phyloP scores from a whole-genome alignment of 2,113 vertebrate genomes.

The Triplophysa siluroides region DNA sequence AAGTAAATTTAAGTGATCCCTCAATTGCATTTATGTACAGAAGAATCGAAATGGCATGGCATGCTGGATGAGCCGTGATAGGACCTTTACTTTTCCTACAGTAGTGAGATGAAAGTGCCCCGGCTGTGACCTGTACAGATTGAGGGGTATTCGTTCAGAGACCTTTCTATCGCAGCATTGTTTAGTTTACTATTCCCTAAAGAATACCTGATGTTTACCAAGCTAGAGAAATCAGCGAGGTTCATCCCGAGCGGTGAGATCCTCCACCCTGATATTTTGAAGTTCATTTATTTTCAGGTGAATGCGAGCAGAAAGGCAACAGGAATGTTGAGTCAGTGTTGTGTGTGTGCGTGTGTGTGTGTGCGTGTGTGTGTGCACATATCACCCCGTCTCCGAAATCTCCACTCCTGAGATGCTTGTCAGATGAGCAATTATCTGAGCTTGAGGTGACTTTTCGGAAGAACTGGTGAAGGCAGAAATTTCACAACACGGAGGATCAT shows the following conservation, averaged over 20 bases:
- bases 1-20: no score
- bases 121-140: not conserved
- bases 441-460: not conserved
- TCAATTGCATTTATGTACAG: no score
- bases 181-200: not conserved
- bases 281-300: not conserved
- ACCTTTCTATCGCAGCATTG: not conserved
- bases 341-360: slow-evolving; percentile 8
- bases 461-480: not conserved
- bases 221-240: not conserved
- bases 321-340: not conserved
- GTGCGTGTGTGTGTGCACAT: not conserved
- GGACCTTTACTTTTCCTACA: not conserved
- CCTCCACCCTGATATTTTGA: not conserved
- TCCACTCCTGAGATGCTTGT: slow-evolving; percentile 29
- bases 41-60: not conserved
- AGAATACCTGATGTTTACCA: not conserved
- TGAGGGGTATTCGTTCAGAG: slow-evolving; percentile 10
- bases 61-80: not conserved
- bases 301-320: not conserved
- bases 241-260: not conserved
- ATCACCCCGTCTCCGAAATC: not conserved
- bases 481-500: slow-evolving; percentile 17
- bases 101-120: not conserved
- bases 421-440: slow-evolving; percentile 30